Evolutionary conservation across 1,140 invertebrate species (phyloP).

Genomic region (Neuroterus valhalla): DNA sequence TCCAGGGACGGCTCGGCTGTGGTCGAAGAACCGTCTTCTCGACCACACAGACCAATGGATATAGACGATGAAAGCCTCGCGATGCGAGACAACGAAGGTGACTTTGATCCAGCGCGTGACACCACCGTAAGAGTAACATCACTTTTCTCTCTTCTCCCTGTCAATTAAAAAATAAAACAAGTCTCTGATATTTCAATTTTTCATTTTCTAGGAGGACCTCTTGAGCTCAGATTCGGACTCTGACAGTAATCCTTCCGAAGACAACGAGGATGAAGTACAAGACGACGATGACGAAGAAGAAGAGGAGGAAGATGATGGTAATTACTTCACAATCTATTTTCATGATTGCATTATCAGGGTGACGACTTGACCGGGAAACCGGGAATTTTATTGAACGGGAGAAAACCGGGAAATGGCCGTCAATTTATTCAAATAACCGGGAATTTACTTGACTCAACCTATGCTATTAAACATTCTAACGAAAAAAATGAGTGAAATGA

Average conservation of each 20-base stretch:
- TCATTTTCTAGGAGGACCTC: slow-evolving; percentile 74
- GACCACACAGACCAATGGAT: slow-evolving; percentile 72
- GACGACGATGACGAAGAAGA: slow-evolving; percentile 79
- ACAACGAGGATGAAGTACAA: slow-evolving; percentile 77
- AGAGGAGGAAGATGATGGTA: slow-evolving; percentile 76
- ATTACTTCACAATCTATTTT: background rate
- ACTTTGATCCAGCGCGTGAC: slow-evolving; percentile 71
- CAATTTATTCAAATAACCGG: too few species aligned
- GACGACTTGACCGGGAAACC: too few species aligned
- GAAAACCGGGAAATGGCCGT: too few species aligned
- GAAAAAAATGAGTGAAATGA: too few species aligned
- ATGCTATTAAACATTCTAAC: too few species aligned
- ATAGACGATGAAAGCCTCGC: slow-evolving; percentile 72
- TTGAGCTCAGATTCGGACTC: slow-evolving; percentile 78
- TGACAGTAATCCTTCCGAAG: slow-evolving; percentile 71
- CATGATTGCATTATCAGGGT: too few species aligned
- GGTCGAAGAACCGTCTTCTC: slow-evolving; percentile 67
- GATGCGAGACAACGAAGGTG: slow-evolving; percentile 66
- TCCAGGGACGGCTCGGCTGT: slow-evolving; percentile 71
- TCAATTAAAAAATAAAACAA: slow-evolving; percentile 34
- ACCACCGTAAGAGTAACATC: slow-evolving; percentile 70
- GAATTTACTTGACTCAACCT: too few species aligned
- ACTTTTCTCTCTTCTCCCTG: slow-evolving; percentile 37
- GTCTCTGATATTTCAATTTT: slow-evolving; percentile 34
- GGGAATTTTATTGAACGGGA: too few species aligned